Percentiles rank a stretch among this genome's conserved stretches.
phyloP scores from a whole-genome alignment of 2,888 invertebrate species.

The Ornithoptera alexandrae region DNA sequence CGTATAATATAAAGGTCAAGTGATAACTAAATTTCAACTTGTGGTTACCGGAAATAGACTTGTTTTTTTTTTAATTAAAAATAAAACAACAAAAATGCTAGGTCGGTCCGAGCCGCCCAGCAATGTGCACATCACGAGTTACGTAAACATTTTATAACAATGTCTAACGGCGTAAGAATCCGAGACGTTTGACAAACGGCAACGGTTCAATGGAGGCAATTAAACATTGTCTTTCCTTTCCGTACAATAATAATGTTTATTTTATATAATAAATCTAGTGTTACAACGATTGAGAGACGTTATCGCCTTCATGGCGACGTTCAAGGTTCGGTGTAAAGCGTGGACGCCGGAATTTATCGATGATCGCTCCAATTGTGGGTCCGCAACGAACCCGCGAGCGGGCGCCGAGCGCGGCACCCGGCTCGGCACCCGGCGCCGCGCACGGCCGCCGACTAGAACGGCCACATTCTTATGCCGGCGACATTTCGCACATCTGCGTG shows the following conservation, averaged over 20 bases:
- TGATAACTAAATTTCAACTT: not conserved
- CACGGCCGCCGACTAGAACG: constrained; percentile 38
- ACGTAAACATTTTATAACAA: constrained; percentile 6
- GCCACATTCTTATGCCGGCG: constrained; percentile 58
- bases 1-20: not conserved
- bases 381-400: not conserved
- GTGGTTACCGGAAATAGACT: not conserved
- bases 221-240: constrained; percentile 2
- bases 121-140: not conserved
- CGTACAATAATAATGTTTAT: constrained; percentile 3
- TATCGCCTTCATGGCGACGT: constrained; percentile 2
- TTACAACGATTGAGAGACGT: not conserved
- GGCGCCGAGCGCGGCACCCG: too few relatives aligned
- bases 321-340: constrained; percentile 19
- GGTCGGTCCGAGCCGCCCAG: too few relatives aligned
- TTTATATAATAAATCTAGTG: not conserved
- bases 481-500: constrained; percentile 68
- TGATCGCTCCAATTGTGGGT: constrained; percentile 10
- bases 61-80: not conserved
- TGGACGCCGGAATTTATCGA: constrained; percentile 13
- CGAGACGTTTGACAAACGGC: constrained; percentile 17
- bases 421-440: constrained; percentile 4
- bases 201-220: constrained; percentile 6
- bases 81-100: too few relatives aligned
- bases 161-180: not conserved